Base-by-base conservation (phyloP, 2,797 vertebrate genomes). In the Arrhamphus sclerolepis region DNA sequence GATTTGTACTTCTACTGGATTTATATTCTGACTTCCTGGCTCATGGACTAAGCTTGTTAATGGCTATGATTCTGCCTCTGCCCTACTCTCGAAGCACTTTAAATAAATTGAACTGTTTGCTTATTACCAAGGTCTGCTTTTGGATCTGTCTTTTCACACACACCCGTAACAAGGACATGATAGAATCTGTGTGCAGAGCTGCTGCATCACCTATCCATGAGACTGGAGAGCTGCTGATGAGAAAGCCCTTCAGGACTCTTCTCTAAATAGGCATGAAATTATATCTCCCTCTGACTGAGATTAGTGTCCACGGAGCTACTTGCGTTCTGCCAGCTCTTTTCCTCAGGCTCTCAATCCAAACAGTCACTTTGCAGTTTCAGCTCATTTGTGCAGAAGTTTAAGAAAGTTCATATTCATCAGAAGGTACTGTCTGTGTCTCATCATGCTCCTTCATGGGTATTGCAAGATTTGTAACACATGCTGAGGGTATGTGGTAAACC, bases 241-340 rank as follows among this genome's bases (percentile, higher is more conserved):
- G 85, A 91, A 92, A 91, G 82, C 86, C 92, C 91, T 91, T 90
- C 87, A 90, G 92, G 91, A 92, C 89, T 92, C 77, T 80, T 85
- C 83, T 91, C 85, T 87, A 93, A 94, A 94, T 93, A 93, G 91
- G 91, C 92, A 93, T 93, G 92, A 94, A 94, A 94, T 93, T 87
- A 94, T 92, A 91, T 93, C 88, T 90, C 85, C 89, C 87, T 91
- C 89, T 90, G 86, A 88, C 89, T 85, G 90, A 93, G 92, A 94
- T 93, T 91, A 90, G 89, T 77, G 81, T 85, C 86, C 85, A 77
- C 39, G 78, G 78, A 87, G 88, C 88, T 78, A 83, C 73, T 82
- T 67, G 72, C 68, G 56, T 78, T 81, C 81, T 77, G 78, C 86
- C 86, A 81, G 78, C 81, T 82, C 85, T 85, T 85, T 83, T 91